Base-by-base conservation (phyloP, 2,797 vertebrate genomes). In the Heliangelus exortis region DNA sequence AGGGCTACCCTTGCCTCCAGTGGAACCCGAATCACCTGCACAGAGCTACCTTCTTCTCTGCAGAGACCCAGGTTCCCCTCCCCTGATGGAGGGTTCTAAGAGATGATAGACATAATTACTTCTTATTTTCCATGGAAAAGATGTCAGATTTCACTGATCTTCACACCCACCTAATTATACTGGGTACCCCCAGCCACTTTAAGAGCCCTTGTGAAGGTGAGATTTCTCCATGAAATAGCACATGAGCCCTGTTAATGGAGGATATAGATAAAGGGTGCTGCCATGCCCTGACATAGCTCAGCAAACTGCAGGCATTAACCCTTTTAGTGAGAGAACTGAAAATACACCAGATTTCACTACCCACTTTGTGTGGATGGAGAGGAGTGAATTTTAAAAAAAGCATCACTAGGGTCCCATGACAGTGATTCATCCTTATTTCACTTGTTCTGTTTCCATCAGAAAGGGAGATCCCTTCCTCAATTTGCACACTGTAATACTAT, bases 401-500 rank as follows among this genome's bases (percentile, higher is more conserved):
- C 12, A 33, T 68, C 31, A 11, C 29, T 51, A 45, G 0, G 3
- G 20, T 72, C 54, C 19, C 34, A 3, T 53, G 47, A 57, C 55
- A 83, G 43, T 54, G 17, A 72, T 86, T 58, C 31, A 45, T 77
- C 67, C 23, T 79, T 69, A 61, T 75, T 90, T 90, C 66, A 50
- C 45, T 75, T 75, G 43, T 31, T 89, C 72, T 84, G 21, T 87
- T 91, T 79, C 33, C 21, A 3, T 26, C 2, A 0, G 50, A 76
- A 89, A 84, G 14, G 36, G 67, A 84, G 63, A 90, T 65, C 45
- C 41, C 36, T 73, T 90, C 59, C 79, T 89, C 71, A 69, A 33
- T 95, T 93, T 87, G 50, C 71, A 57, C 57, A 26, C 50, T 92
- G 33, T 71, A 89, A 47, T 53, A n/a, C 61, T 90, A 65, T 91